Evolutionary conservation across 2,797 vertebrate species (phyloP).

Genomic region (Chelmon rostratus): DNA sequence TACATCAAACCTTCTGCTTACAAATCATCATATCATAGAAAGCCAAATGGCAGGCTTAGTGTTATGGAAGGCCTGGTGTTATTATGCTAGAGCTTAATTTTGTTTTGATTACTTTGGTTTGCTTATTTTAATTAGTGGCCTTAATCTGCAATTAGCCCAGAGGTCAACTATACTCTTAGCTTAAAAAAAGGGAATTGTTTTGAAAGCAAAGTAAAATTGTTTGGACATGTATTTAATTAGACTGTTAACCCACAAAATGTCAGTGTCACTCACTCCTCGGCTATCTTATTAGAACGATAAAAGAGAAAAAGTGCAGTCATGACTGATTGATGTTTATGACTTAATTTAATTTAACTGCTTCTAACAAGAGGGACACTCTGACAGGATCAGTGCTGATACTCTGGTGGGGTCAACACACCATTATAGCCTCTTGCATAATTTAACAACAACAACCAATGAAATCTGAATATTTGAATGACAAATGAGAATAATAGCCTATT

Average conservation of each 20-base stretch:
- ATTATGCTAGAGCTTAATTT: slow-evolving; percentile 76
- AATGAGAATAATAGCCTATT: neutral
- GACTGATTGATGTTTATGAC: slow-evolving; percentile 57
- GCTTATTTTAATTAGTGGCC: slow-evolving; percentile 86
- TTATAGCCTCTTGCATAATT: slow-evolving; percentile 10
- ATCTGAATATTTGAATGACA: neutral
- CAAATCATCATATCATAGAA: slow-evolving; percentile 62
- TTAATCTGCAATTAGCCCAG: slow-evolving; percentile 88
- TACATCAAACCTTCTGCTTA: slow-evolving; percentile 31
- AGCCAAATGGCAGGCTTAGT: slow-evolving; percentile 73
- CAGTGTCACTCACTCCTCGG: slow-evolving; percentile 74
- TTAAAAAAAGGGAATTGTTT: slow-evolving; percentile 78
- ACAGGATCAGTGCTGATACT: slow-evolving; percentile 30
- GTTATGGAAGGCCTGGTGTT: slow-evolving; percentile 48
- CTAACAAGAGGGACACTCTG: slow-evolving; percentile 28
- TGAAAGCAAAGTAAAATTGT: slow-evolving; percentile 77
- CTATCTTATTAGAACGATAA: slow-evolving; percentile 60
- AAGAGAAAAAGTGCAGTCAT: slow-evolving; percentile 44
- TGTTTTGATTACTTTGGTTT: slow-evolving; percentile 83
- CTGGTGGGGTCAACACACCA: slow-evolving; percentile 15
- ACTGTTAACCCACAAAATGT: slow-evolving; percentile 82
- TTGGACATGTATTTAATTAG: slow-evolving; percentile 84
- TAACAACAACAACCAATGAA: neutral
- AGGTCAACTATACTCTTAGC: slow-evolving; percentile 83
- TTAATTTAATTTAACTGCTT: slow-evolving; percentile 49